Evolutionary conservation across 2,113 vertebrate species (phyloP), one percentile per base, ranked within the genome.

Genomic region (Rhombomys opimus): DNA sequence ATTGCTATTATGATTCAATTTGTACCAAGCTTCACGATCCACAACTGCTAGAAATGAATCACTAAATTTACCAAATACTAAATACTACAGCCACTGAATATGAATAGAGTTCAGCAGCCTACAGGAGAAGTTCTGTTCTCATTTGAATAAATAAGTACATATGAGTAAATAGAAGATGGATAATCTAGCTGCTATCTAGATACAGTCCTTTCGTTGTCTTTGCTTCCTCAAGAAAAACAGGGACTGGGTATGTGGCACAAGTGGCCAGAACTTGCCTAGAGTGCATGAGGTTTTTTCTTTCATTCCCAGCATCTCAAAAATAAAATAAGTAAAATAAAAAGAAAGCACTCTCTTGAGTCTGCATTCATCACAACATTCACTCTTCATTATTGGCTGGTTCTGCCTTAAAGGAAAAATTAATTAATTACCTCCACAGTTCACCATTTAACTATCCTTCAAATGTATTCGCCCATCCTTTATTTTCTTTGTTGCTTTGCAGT

Each of bases 401-500:
- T 95, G 68, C 91, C 93, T 88, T 96, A 95, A 85, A 97, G 88
- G 54, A 82, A 95, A 92, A 57, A 96, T 97, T 97, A 97, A 95
- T 96, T 88, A 96, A 95, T 97, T 96, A 97, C 94, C 95, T 96
- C 93, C 97, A 93, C 81, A 80, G 87, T 91, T 96, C 61, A 12
- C 84, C 93, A 85, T 97, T 90, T 97, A 97, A 97, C 96, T 95
- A 91, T 52, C 18, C 41, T 96, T 95, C 87, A 92, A 87, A 95
- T 2, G 20, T 86, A 96, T 87, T 54, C 95, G 95, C 95, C 82
- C 95, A 96, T 96, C 85, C 89, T 97, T 93, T 82, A 0, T 95
- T 98, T 97, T 90, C 84, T 97, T 98, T 98, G 97, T 97, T 98
- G 75, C 93, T 95, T 91, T 95, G 85, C 90, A 91, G 89, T 75